These are phyloP conservation scores for Thamnophis sirtalis DNA, from an alignment of 2,113 vertebrate genomes.

Conservation along the genomic window DNA sequence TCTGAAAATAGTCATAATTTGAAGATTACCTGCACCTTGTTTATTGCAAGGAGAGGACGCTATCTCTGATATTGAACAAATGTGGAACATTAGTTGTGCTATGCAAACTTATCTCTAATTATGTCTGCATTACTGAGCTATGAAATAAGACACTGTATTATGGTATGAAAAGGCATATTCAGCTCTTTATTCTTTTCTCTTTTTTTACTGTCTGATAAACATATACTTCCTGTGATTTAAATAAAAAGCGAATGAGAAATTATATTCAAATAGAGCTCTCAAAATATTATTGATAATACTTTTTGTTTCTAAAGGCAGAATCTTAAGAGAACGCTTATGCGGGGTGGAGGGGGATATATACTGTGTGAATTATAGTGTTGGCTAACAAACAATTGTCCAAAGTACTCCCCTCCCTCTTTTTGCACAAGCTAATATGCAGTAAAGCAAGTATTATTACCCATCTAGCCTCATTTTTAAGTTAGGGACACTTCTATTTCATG, in stretches of 20 bases:
- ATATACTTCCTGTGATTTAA: conserved; percentile 44
- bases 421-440: conserved; percentile 63
- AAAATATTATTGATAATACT: neutral
- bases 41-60: neutral
- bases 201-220: conserved; percentile 43
- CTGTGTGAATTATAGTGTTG: conserved; percentile 22
- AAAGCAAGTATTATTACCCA: conserved; percentile 68
- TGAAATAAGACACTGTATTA: conserved; percentile 52
- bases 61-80: conserved; percentile 28
- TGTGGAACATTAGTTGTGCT: conserved; percentile 46
- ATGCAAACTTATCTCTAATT: conserved; percentile 51
- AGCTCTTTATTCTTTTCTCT: conserved; percentile 36
- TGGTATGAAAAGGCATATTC: conserved; percentile 47
- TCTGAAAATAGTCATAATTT: neutral
- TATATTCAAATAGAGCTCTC: conserved; percentile 27
- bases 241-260: conserved; percentile 9
- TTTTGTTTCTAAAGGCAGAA: conserved; percentile 34
- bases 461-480: conserved; percentile 66
- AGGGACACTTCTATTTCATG: conserved; percentile 72
- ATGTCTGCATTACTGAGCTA: conserved; percentile 45
- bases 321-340: neutral
- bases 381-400: conserved; percentile 52
- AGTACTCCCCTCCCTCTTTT: conserved; percentile 6
- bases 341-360: conserved; percentile 13
- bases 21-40: neutral